Conservation (phyloP, 2,797 vertebrate genomes). For the Galaxias olidus region DNA sequence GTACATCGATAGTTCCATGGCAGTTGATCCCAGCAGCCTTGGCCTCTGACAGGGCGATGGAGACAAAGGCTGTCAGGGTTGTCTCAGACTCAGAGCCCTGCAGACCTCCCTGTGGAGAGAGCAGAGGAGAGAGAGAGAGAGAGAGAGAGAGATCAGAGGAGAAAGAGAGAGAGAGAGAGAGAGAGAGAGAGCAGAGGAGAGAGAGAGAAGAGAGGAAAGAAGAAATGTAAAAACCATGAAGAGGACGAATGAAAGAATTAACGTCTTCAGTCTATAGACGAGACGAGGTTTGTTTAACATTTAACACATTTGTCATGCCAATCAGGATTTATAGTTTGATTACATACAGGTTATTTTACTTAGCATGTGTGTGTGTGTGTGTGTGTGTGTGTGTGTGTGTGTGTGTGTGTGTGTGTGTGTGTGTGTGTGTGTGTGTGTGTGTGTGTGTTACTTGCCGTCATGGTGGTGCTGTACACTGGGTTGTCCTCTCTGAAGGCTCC, state of each 20-base stretch:
- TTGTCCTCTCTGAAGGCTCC: constrained; percentile 81
- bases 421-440: constrained; percentile 16
- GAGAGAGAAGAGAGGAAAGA: not conserved
- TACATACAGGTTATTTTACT: no score
- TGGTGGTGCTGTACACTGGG: constrained; percentile 70
- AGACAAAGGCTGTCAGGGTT: constrained; percentile 77
- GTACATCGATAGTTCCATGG: constrained; percentile 11
- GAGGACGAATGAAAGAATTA: no score
- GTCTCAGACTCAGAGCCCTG: constrained; percentile 42
- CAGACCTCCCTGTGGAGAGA: constrained; percentile 72
- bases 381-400: no score
- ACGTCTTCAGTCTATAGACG: no score
- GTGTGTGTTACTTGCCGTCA: constrained; percentile 60
- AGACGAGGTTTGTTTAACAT: no score
- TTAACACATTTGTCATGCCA: no score
- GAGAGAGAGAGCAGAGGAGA: no score
- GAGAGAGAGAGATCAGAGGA: no score
- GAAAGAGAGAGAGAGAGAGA: no score
- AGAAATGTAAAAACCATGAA: no score
- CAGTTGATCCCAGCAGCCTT: constrained; percentile 23
- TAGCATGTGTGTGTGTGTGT: no score
- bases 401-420: not conserved
- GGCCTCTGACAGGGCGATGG: constrained; percentile 72
- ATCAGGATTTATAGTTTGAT: no score
- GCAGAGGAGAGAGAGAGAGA: not conserved